A percentile compares a stretch with the other conserved stretches of the same genome.
These are phyloP conservation scores for Podiceps cristatus DNA, from an alignment of 2,113 vertebrate genomes.

Conservation along the genomic window DNA sequence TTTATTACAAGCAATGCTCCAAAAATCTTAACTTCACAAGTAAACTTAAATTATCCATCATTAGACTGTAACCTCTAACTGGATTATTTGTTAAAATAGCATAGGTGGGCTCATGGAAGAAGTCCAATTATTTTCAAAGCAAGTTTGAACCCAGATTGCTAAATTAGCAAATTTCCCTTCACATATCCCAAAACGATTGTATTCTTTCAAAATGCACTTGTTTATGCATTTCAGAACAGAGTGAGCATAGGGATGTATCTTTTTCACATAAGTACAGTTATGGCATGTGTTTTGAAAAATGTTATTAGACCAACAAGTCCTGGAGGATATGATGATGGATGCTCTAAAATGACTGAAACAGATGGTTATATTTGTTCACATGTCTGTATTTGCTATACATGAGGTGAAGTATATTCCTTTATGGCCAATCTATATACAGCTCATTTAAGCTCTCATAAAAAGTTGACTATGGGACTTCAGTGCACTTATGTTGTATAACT, in stretches of 20 bases:
- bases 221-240: neutral
- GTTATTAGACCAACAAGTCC: neutral
- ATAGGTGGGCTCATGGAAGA: neutral
- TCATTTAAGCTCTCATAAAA: neutral
- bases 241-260: rapidly evolving
- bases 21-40: neutral
- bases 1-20: neutral
- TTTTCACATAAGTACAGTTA: neutral
- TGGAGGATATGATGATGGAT: neutral
- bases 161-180: neutral
- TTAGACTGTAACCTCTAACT: neutral
- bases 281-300: neutral
- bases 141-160: neutral
- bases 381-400: neutral
- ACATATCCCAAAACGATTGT: neutral
- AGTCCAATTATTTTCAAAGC: neutral
- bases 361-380: neutral
- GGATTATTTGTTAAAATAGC: neutral
- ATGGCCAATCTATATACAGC: neutral
- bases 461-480: neutral
- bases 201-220: neutral
- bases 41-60: neutral
- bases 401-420: neutral
- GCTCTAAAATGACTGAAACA: neutral
- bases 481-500: neutral